Evolutionary conservation across 2,797 vertebrate genomes (phyloP), one percentile per base, ranked within the genome.

Genomic region (Euthynnus affinis): DNA sequence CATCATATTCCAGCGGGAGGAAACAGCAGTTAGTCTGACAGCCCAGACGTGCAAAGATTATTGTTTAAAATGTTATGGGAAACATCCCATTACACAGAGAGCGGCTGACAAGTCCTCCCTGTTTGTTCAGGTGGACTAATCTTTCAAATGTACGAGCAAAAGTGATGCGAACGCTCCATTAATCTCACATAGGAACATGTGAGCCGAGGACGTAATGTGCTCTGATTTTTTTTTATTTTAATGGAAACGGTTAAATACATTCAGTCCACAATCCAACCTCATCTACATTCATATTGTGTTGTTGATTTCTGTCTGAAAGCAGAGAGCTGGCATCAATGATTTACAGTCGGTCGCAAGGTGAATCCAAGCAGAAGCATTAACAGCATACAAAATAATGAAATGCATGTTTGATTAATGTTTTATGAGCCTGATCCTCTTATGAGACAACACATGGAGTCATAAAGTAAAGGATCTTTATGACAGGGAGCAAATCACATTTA

Each of bases 61-160:
- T 94, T 92, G 96, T 82, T 93, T 91, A n/a, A 96, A 29, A 93
- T 63, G 94, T 94, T 14, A 34, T 95, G 95, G 81, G 96, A 96
- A 73, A 74, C 9, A 17, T 62, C n/a, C 23, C 37, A 22, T 68
- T 70, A 61, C 3, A 37, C 9, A 49, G 3, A 57, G 29, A 20
- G 37, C 4, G 40, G 40, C 10, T 32, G 48, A 56, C 23, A 46
- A 25, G 73, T 42, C 58, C 25, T 20, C 49, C 6, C 27, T 9
- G 14, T 74, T 48, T 52, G 44, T 66, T 2, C 3, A 6, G 49
- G 63, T 63, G 9, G 22, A 37, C 34, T 56, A 42, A 49, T 62
- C 55, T 48, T 27, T 65, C 53, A 61, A 59, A 71, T 56, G 15
- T 51, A 65, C 14, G 13, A 58, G 60, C 12, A 9, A 74, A 73